These are phyloP conservation scores for Nycticorax nycticorax DNA, from an alignment of 2,113 vertebrate genomes.

Conservation along the genomic window DNA sequence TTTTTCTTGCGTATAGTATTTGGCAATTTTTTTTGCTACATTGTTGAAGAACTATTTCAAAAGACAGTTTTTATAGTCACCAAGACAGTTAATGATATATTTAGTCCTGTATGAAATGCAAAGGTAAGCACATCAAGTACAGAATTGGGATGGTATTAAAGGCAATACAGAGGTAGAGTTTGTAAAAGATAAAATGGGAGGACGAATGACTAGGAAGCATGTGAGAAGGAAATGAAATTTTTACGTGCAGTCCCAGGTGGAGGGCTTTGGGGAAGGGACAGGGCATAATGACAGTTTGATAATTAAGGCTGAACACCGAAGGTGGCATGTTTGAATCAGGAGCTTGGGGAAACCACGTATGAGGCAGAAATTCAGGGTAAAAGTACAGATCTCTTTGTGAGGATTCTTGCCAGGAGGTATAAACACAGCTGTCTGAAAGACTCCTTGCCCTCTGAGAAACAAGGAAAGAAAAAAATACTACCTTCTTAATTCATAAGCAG, in stretches of 20 bases:
- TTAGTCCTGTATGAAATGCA: background rate
- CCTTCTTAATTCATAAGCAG: background rate
- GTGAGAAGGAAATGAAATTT: background rate
- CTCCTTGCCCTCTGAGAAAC: background rate
- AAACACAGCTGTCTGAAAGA: background rate
- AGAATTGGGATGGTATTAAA: background rate
- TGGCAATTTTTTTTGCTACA: background rate
- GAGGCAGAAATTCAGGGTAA: background rate
- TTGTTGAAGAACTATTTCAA: background rate
- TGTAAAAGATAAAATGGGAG: fast-evolving
- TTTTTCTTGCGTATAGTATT: background rate
- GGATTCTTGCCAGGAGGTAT: background rate
- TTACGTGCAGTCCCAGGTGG: background rate
- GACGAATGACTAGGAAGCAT: background rate
- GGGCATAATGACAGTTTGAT: background rate
- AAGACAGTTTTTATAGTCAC: background rate
- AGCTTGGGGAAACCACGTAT: fast-evolving
- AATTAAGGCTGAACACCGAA: background rate
- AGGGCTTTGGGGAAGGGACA: background rate
- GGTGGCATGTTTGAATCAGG: background rate
- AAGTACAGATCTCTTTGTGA: background rate
- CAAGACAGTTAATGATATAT: background rate
- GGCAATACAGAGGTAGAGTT: background rate
- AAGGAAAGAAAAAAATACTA: background rate
- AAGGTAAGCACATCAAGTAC: background rate